A percentile compares a stretch with the other conserved stretches of the same genome.
phyloP scores from a whole-genome alignment of 92 coral and sea anemone species.

The Siderastrea siderea region DNA sequence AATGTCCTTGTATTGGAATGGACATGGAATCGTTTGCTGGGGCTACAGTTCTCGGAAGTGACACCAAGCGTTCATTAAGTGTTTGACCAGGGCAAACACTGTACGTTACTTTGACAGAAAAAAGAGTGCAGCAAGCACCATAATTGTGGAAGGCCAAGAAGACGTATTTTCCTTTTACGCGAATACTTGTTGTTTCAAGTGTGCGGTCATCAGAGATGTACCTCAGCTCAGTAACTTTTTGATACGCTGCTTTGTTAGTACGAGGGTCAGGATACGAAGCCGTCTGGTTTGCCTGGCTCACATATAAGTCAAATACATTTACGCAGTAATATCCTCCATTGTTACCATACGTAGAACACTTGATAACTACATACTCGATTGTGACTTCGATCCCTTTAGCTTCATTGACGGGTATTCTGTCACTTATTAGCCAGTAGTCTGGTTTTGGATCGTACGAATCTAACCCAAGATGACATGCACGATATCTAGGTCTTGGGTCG shows the following conservation, averaged over 20 bases:
- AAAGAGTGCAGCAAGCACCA: constrained; percentile 73
- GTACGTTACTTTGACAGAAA: constrained; percentile 59
- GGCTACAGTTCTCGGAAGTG: constrained; percentile 67
- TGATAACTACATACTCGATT: background rate
- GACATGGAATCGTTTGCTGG: constrained; percentile 33
- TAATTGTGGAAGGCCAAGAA: constrained; percentile 71
- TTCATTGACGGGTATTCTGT: constrained; percentile 48
- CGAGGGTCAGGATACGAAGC: constrained; percentile 52
- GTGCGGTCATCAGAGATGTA: too few species aligned
- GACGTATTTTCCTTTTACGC: constrained; percentile 21
- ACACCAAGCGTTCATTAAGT: constrained; percentile 19
- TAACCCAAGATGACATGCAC: constrained; percentile 24
- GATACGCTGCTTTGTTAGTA: too few species aligned
- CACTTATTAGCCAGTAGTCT: constrained; percentile 69
- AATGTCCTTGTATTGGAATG: constrained; percentile 66
- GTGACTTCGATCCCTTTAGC: constrained; percentile 20
- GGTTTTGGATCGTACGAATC: constrained; percentile 36
- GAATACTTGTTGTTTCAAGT: too few species aligned
- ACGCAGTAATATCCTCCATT: constrained; percentile 21
- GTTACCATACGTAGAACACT: background rate
- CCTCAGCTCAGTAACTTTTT: too few species aligned
- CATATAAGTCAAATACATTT: constrained; percentile 60
- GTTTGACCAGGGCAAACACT: constrained; percentile 64
- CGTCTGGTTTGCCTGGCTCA: constrained; percentile 39
- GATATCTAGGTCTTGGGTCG: background rate